Evolutionary conservation across 2,797 vertebrate genomes (phyloP).

Genomic region (Sebastes trivittatus): DNA sequence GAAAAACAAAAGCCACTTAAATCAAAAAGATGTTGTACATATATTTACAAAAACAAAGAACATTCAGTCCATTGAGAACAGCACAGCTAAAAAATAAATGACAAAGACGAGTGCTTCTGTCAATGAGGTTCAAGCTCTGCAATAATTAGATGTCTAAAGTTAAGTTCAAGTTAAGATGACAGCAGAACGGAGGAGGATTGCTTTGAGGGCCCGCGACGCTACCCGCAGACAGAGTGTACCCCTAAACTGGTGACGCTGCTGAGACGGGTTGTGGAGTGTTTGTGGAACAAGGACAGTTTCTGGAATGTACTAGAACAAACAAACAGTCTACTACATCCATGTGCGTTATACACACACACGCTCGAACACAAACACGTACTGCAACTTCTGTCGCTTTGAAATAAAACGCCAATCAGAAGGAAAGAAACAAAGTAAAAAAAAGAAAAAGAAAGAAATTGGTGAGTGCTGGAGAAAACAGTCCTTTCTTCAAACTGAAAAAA

Average conservation of each 20-base stretch:
- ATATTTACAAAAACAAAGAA: conserved; percentile 77
- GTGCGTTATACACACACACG: conserved; percentile 41
- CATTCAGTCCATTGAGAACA: conserved; percentile 67
- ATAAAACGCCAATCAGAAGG: conserved; percentile 58
- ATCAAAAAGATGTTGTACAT: conserved; percentile 70
- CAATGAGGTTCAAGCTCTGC: conserved; percentile 64
- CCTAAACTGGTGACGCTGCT: conserved; percentile 47
- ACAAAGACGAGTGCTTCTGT: conserved; percentile 60
- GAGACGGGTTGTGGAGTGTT: conserved; percentile 57
- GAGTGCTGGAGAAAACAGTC: conserved; percentile 44
- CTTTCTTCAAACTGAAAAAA: conserved; percentile 58
- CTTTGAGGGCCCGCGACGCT: conserved; percentile 50
- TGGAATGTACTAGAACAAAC: conserved; percentile 88
- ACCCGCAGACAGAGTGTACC: conserved; percentile 54
- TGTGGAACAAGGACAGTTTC: conserved; percentile 63
- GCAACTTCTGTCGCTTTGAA: conserved; percentile 39
- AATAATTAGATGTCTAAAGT: conserved; percentile 51
- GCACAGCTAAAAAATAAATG: conserved; percentile 68
- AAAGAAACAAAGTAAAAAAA: conserved; percentile 19
- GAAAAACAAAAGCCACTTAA: conserved; percentile 55
- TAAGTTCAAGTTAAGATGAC: conserved; percentile 61
- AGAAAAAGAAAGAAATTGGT: neutral
- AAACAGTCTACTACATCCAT: conserved; percentile 73
- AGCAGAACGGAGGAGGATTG: conserved; percentile 35
- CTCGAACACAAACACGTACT: conserved; percentile 45